phyloP scores from a whole-genome alignment of 2,113 vertebrate species.

The Mionectes macconnelli region DNA sequence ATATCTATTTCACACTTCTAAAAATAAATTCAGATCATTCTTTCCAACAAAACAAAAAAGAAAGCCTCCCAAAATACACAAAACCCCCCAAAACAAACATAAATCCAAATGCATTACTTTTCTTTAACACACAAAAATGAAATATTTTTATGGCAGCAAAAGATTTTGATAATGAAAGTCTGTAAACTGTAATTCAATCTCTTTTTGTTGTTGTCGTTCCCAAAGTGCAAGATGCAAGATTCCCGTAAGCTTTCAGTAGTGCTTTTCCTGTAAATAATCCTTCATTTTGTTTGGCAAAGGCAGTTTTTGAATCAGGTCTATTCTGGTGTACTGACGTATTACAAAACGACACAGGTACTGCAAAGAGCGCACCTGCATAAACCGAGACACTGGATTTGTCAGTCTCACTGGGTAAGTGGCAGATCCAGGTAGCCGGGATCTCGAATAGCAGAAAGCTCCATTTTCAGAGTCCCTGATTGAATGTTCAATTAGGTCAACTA shows the following conservation, averaged over 20 bases:
- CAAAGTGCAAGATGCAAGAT: constrained; percentile 92
- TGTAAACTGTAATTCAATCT: constrained; percentile 90
- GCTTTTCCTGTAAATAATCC: constrained; percentile 99
- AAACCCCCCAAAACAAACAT: constrained; percentile 24
- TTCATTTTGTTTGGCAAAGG: constrained; percentile 99
- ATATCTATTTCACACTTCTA: constrained; percentile 73
- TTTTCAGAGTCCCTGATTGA: constrained; percentile 98
- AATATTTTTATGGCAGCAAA: constrained; percentile 81
- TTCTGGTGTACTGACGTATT: constrained; percentile 96
- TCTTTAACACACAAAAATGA: constrained; percentile 72
- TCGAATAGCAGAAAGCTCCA: constrained; percentile 97
- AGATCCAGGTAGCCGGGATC: constrained; percentile 95
- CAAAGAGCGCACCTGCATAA: constrained; percentile 98
- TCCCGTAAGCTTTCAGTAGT: constrained; percentile 91
- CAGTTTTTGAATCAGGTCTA: constrained; percentile 99
- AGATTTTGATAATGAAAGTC: constrained; percentile 78
- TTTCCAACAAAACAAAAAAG: constrained; percentile 55
- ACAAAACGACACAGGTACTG: constrained; percentile 99
- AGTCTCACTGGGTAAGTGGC: constrained; percentile 95
- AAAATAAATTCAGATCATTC: constrained; percentile 69
- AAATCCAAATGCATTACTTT: constrained; percentile 62
- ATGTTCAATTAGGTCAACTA: constrained; percentile 96
- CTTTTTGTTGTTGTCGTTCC: constrained; percentile 81
- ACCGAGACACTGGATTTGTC: constrained; percentile 94
- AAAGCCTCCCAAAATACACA: constrained; percentile 40